Base-by-base conservation (phyloP, 2,797 vertebrate genomes). In the Falco novaeseelandiae region DNA sequence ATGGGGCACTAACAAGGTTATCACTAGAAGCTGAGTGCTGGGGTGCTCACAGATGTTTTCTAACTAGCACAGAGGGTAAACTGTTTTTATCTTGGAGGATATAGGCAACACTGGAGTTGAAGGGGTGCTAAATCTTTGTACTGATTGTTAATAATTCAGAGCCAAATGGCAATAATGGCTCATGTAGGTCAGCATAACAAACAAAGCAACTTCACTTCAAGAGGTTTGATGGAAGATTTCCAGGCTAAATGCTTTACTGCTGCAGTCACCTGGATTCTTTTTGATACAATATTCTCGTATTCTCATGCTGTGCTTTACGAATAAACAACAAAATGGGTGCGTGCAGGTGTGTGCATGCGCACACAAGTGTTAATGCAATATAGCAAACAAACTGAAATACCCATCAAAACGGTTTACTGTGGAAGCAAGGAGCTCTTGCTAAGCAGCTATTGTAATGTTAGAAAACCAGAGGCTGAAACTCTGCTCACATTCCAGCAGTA, bases 71-170 rank as follows among this genome's bases (percentile, higher is more conserved):
- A 93, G 96, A 95, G 93, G 93, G 74, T 65, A 97, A 96, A 90
- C 94, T 93, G 82, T 85, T 97, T 98, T 95, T 97, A 94, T 97
- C 96, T 96, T 84, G 55, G 92, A 96, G 93, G 95, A 93, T 89
- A 89, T 72, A 96, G 94, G 85, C 96, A 91, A 98, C 92, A 69
- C 91, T 87, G 78, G 83, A 97, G 93, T 96, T 97, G 97, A 96
- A 98, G 96, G 94, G 78, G 85, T 97, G 96, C 90, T 97, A 97
- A 98, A 96, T 98, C 93, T 97, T 98, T 95, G 90, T 94, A 34
- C 96, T 89, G 89, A 96, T 96, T 96, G 97, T 98, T 98, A 98
- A 98, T 98, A 98, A 98, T 98, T 98, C 97, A 98, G 96, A 97
- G 92, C 85, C 95, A 97, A 98, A 97, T 97, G 97, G 96, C 96